phyloP scores from a whole-genome alignment of 1,140 invertebrate species.

The Tenebrio molitor region DNA sequence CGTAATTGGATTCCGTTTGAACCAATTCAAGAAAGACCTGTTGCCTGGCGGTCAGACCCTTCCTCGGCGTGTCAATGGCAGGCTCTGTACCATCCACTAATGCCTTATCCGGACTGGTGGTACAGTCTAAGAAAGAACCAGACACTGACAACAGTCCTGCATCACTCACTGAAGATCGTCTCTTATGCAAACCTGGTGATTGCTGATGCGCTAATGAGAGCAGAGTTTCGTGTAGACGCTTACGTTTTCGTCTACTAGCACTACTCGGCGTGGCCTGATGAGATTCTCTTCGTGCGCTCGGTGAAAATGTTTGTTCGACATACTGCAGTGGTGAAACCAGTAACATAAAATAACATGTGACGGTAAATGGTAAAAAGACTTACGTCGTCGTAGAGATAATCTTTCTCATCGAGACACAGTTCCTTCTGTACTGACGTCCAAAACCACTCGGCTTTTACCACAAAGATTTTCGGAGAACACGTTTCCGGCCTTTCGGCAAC shows the following conservation, averaged over 20 bases:
- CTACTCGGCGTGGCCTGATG: slow-evolving; percentile 68
- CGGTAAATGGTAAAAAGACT: slow-evolving; percentile 58
- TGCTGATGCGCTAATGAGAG: slow-evolving; percentile 65
- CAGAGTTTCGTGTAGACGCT: slow-evolving; percentile 73
- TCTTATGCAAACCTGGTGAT: slow-evolving; percentile 73
- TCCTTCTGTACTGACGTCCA: slow-evolving; percentile 97
- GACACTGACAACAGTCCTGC: slow-evolving; percentile 86
- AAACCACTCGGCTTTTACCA: slow-evolving; percentile 96
- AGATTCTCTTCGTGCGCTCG: slow-evolving; percentile 74
- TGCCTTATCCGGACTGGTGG: slow-evolving; percentile 80
- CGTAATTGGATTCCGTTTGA: slow-evolving; percentile 98
- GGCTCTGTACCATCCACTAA: slow-evolving; percentile 71
- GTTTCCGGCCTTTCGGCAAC: slow-evolving; percentile 77
- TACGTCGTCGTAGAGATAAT: slow-evolving; percentile 89
- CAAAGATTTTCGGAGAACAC: slow-evolving; percentile 73
- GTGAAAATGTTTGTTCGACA: slow-evolving; percentile 71
- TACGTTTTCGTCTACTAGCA: slow-evolving; percentile 77
- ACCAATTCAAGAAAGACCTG: slow-evolving; percentile 94
- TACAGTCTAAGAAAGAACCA: slow-evolving; percentile 89
- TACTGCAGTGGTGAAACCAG: slow-evolving; percentile 67
- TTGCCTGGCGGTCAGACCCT: slow-evolving; percentile 82
- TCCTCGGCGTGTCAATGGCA: slow-evolving; percentile 73
- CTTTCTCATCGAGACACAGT: slow-evolving; percentile 89
- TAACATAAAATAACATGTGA: neutral
- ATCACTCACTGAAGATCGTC: slow-evolving; percentile 87